Conservation (phyloP, 2,113 vertebrate genomes). For the Phylloscopus trochilus region DNA sequence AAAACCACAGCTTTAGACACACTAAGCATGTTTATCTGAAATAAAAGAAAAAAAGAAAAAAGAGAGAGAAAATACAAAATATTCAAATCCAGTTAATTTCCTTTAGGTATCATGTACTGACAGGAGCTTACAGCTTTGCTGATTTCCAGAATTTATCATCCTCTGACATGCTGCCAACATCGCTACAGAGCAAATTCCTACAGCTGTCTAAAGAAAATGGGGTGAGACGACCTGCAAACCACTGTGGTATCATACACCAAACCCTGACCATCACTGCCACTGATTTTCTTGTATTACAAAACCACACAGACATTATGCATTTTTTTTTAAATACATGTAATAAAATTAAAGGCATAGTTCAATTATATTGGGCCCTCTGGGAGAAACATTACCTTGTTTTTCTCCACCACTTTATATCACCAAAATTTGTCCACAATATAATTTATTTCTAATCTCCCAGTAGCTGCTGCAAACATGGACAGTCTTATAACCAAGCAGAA, state of each 20-base stretch:
- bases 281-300: background rate
- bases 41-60: no score
- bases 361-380: background rate
- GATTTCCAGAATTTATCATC: constrained; percentile 73
- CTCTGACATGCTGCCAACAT: constrained; percentile 70
- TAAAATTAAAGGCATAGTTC: background rate
- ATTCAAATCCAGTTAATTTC: constrained; percentile 22
- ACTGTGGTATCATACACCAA: background rate
- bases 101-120: constrained; percentile 83
- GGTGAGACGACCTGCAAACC: constrained; percentile 71
- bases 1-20: background rate
- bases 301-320: background rate
- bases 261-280: background rate
- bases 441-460: background rate
- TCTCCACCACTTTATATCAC: background rate
- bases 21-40: background rate
- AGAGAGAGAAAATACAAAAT: background rate
- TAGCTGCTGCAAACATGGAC: background rate
- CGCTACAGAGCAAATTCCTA: constrained; percentile 77
- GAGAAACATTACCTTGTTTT: background rate
- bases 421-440: background rate
- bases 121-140: constrained; percentile 69
- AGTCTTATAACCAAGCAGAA: background rate
- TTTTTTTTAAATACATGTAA: background rate
- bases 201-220: constrained; percentile 73